Evolutionary conservation across 2,888 invertebrate species (phyloP).

Genomic region (Anagyrus pseudococci): DNA sequence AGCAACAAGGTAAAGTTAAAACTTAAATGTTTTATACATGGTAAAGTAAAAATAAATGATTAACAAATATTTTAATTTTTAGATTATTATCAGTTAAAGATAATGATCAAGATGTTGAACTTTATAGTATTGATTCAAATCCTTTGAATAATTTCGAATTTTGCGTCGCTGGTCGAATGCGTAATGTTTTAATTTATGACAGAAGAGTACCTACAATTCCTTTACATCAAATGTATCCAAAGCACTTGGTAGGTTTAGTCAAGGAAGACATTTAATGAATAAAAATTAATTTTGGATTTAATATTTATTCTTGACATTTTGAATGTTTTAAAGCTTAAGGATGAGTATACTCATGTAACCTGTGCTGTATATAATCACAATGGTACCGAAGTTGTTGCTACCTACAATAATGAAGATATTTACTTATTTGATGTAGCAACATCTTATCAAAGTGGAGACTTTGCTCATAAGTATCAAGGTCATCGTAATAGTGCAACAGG

Average conservation of each 20-base stretch:
- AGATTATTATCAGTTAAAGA: slow-evolving; percentile 69
- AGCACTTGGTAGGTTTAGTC: slow-evolving; percentile 63
- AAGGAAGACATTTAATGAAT: slow-evolving; percentile 7
- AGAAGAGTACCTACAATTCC: slow-evolving; percentile 67
- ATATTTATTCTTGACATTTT: background rate
- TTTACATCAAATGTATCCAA: slow-evolving; percentile 71
- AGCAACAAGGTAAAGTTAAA: slow-evolving; percentile 66
- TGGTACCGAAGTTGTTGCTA: slow-evolving; percentile 90
- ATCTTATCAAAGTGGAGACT: slow-evolving; percentile 62
- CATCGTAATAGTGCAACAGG: slow-evolving; percentile 63
- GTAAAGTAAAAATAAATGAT: slow-evolving; percentile 3
- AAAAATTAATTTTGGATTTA: background rate
- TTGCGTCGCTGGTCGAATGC: slow-evolving; percentile 84
- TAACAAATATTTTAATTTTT: slow-evolving; percentile 29
- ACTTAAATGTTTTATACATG: slow-evolving; percentile 17
- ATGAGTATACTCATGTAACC: slow-evolving; percentile 74
- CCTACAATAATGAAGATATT: slow-evolving; percentile 92
- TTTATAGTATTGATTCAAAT: slow-evolving; percentile 88
- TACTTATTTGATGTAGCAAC: slow-evolving; percentile 80
- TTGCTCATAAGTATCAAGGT: slow-evolving; percentile 68
- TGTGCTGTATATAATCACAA: slow-evolving; percentile 91
- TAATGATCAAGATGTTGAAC: slow-evolving; percentile 70
- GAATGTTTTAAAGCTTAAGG: slow-evolving; percentile 42
- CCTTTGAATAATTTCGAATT: slow-evolving; percentile 80
- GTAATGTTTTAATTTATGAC: slow-evolving; percentile 80